Percentiles rank a stretch among this genome's conserved stretches.
phyloP scores from a whole-genome alignment of 2,888 invertebrate genomes.

The Neoaliturus tenellus region DNA sequence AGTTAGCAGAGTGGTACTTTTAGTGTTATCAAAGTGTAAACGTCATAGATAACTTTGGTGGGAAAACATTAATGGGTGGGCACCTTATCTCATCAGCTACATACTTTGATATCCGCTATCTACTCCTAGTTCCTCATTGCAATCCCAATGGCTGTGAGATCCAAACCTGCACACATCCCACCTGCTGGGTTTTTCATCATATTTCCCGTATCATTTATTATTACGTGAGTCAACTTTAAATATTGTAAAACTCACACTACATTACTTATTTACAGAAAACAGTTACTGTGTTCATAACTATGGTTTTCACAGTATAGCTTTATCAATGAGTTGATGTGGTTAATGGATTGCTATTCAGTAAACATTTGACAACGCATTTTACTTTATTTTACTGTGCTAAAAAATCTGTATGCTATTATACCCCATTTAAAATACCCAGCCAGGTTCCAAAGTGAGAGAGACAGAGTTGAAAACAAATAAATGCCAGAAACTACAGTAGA shows the following conservation, averaged over 20 bases:
- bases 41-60: background rate
- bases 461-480: too few relatives aligned
- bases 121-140: background rate
- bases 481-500: too few relatives aligned
- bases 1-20: background rate
- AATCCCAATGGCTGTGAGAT: background rate
- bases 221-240: conserved; percentile 26
- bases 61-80: background rate
- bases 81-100: background rate
- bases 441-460: too few relatives aligned
- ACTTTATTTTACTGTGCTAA: too few relatives aligned
- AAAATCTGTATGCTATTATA: too few relatives aligned
- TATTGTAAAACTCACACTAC: too few relatives aligned
- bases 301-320: too few relatives aligned
- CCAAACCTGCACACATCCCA: conserved; percentile 37
- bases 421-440: too few relatives aligned
- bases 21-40: background rate
- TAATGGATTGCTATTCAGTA: background rate
- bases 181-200: conserved; percentile 27
- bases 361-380: background rate
- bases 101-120: background rate
- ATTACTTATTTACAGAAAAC: too few relatives aligned
- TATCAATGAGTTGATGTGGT: background rate
- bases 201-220: conserved; percentile 25
- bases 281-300: too few relatives aligned